Base-by-base conservation (phyloP, 1,140 invertebrate species). In the Alviniconcha marisindica region DNA sequence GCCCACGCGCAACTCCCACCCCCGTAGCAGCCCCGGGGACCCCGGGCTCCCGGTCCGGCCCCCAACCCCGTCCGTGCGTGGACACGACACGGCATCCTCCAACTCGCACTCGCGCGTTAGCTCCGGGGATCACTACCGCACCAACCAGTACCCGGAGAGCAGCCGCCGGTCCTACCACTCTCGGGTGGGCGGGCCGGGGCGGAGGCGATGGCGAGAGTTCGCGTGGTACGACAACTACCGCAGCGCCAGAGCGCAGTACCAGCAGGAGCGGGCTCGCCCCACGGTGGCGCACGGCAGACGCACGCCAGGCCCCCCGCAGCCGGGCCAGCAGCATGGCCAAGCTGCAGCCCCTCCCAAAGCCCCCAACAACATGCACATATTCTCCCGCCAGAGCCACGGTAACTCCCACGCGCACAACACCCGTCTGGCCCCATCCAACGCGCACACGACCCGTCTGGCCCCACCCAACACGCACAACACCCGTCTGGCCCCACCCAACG, bases 201-300 rank as follows among this genome's bases (percentile, higher is more conserved):
- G 78, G 1, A 24, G 78, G 4, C n/a, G 60, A 1, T 80, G 60
- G 56, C 78, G 78, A 31, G 56, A 80, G 78, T 80, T 80, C 44
- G 78, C 24, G 21, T 80, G 78, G 78, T 80, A 80, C 78, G 40
- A 80, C 28, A 63, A 38, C 31, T 80, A 80, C 60, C 56, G 56
- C 38, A n/a, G 14, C 36, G 28, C n/a, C n/a, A 33, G 40, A 14
- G 40, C 73, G 1, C 42, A 24, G 42, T 76, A 48, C 73, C 36
- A 60, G 24, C 78, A 60, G 15, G n/a, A 80, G 3, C 54, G 60
- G 15, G 18, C 21, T n/a, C 36, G 31, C 24, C 54, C 38, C 3
- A 28, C 7, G n/a, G 40, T 12, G 54, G 24, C 2, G 36, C 66
- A n/a, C 66, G 21, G 14, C 73, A 76, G 1, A 51, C 36, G 28